Base-by-base conservation (phyloP, 2,113 vertebrate species). In the Manacus vitellinus region DNA sequence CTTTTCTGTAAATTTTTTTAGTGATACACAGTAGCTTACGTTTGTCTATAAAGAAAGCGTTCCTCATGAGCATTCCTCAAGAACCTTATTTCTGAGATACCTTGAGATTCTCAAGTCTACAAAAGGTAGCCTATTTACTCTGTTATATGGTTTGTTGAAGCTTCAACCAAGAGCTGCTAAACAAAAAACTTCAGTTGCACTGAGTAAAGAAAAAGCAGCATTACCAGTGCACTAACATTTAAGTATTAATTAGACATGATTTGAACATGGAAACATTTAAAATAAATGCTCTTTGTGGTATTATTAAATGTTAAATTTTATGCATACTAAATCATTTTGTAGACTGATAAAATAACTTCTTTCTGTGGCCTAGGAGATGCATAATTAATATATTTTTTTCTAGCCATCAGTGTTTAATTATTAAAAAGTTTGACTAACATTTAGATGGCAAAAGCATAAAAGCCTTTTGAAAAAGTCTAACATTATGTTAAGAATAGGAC, bases 341-440 rank as follows among this genome's bases (percentile, higher is more conserved):
- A 88, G 61, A 35, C 74, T 90, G 76, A 67, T 86, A 81, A 74
- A 93, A 84, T 33, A 68, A 27, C 18, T 89, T 74, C 12, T 46
- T 91, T 88, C 93, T 91, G 55, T 94, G 52, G 71, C 75, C 71
- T 72, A 96, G 68, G 65, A 94, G 76, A 96, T 94, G 63, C 46
- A 97, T 97, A 97, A 96, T 96, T 96, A 94, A 96, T 94, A 30
- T 59, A 19, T 93, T 88, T 94, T 94, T 96, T 96, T 74, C 91
- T 96, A 94, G 56, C 68, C 65, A 93, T 71, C 56, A 6, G 0
- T 74, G 41, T 76, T 97, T 89, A 97, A 97, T 96, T 92, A 96
- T 95, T 96, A 88, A 97, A 88, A 84, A 76, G 77, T 59, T 82
- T 75, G 76, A 95, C 92, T 96, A 94, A 95, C 68, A 92, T 92